Conservation (phyloP, 2,888 invertebrate genomes). For the Eupithecia centaureata region DNA sequence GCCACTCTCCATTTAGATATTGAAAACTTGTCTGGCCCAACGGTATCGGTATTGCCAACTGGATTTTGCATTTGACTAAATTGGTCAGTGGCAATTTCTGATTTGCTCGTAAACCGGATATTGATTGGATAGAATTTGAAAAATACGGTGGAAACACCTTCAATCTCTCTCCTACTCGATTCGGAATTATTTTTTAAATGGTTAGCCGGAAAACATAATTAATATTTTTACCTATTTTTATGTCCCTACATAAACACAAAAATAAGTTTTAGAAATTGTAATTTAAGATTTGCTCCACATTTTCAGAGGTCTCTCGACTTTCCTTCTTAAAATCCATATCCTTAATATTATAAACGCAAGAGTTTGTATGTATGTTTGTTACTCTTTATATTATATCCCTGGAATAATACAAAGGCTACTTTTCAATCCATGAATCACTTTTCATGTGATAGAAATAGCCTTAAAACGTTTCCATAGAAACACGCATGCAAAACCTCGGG, state of each 20-base stretch:
- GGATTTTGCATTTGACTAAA: conserved; percentile 41
- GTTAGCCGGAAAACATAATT: too few relatives aligned
- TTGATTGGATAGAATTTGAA: conserved; percentile 21
- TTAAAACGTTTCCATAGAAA: too few relatives aligned
- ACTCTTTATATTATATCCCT: too few relatives aligned
- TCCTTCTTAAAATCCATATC: neutral
- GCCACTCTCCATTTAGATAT: conserved; percentile 68
- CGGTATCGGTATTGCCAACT: conserved; percentile 39
- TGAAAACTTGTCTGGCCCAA: conserved; percentile 63
- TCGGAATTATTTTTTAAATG: neutral
- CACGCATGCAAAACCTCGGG: too few relatives aligned
- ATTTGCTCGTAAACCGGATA: conserved; percentile 25
- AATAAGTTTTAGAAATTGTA: too few relatives aligned
- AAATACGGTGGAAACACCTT: neutral
- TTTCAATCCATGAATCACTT: too few relatives aligned
- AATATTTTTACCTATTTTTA: too few relatives aligned
- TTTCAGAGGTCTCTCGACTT: neutral
- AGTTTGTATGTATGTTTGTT: too few relatives aligned
- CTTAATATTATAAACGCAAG: too few relatives aligned
- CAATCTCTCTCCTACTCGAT: neutral
- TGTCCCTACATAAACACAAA: too few relatives aligned
- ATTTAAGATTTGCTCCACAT: neutral
- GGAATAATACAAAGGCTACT: too few relatives aligned
- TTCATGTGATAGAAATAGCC: too few relatives aligned
- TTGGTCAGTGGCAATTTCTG: conserved; percentile 35